Conservation (phyloP, 2,888 invertebrate genomes). For the Tinea trinotella region DNA sequence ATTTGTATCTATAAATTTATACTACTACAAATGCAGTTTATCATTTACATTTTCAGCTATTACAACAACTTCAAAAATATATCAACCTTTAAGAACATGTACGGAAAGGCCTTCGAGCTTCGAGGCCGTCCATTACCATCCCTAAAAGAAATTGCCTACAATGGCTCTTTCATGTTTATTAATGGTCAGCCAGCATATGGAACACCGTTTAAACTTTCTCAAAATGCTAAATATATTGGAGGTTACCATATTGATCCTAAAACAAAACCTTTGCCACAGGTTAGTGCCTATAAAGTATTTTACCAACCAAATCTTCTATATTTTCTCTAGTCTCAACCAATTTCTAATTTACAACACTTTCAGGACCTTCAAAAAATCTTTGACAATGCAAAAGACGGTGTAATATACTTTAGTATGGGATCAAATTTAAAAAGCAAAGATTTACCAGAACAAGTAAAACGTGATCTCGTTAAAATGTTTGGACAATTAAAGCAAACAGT, state of each 20-base stretch:
- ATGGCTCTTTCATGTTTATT: conserved; percentile 23
- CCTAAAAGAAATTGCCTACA: conserved; percentile 23
- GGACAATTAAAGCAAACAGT: conserved; percentile 18
- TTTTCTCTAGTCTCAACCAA: too few species aligned
- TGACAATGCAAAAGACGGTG: conserved; percentile 31
- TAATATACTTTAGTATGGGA: conserved; percentile 37
- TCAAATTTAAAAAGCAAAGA: conserved; percentile 29
- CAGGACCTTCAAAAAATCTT: conserved; percentile 28
- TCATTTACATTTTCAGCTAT: conserved; percentile 34
- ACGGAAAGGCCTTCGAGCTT: conserved; percentile 29
- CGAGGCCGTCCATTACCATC: conserved; percentile 25
- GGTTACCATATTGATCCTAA: conserved; percentile 8
- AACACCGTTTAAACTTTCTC: neutral
- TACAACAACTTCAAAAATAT: conserved; percentile 33
- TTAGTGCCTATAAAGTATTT: neutral
- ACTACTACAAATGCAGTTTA: too few species aligned
- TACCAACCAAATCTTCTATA: too few species aligned
- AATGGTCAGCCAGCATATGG: conserved; percentile 16
- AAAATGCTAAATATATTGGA: conserved; percentile 11
- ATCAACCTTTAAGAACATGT: conserved; percentile 34
- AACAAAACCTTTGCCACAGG: conserved; percentile 9
- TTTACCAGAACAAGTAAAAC: conserved; percentile 27
- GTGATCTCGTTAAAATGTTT: conserved; percentile 23
- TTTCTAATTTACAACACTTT: neutral
- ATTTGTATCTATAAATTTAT: too few species aligned